These are phyloP conservation scores for Nephila pilipes DNA, from an alignment of 1,140 invertebrate genomes.

Conservation along the genomic window DNA sequence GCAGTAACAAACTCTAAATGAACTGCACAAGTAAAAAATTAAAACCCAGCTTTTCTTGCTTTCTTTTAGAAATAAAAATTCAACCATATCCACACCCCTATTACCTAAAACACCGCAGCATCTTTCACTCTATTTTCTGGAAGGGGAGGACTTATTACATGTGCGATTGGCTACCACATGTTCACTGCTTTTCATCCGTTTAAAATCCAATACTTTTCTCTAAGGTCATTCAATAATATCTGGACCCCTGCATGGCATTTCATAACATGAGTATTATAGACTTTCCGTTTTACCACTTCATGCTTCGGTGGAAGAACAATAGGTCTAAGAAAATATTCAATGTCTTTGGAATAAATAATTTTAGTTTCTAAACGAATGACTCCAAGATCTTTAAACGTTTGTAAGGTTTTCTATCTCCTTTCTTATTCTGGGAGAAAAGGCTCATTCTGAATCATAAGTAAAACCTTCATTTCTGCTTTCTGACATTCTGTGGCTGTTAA, in stretches of 20 bases:
- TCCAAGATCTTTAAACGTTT: neutral
- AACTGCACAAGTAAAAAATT: neutral
- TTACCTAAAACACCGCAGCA: neutral
- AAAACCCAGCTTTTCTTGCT: conserved; percentile 6
- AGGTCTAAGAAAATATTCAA: neutral
- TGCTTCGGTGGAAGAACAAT: neutral
- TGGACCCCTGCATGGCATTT: neutral
- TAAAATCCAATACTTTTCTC: conserved; percentile 16
- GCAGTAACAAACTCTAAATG: neutral
- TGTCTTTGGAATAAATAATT: neutral
- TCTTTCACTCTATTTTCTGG: conserved; percentile 10
- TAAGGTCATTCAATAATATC: neutral
- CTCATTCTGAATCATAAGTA: too few species aligned
- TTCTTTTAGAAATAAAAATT: neutral
- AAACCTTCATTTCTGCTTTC: too few species aligned
- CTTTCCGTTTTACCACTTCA: neutral
- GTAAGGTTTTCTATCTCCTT: neutral
- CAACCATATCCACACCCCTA: neutral
- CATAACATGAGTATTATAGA: neutral
- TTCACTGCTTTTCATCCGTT: neutral
- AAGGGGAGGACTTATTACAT: neutral
- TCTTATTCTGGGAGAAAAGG: neutral
- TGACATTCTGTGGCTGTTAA: neutral
- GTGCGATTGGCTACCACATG: neutral
- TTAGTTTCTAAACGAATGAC: neutral